Evolutionary conservation across 2,797 vertebrate species (phyloP), one percentile per base, ranked within the genome.

Genomic region (Sebastes wilsoni): DNA sequence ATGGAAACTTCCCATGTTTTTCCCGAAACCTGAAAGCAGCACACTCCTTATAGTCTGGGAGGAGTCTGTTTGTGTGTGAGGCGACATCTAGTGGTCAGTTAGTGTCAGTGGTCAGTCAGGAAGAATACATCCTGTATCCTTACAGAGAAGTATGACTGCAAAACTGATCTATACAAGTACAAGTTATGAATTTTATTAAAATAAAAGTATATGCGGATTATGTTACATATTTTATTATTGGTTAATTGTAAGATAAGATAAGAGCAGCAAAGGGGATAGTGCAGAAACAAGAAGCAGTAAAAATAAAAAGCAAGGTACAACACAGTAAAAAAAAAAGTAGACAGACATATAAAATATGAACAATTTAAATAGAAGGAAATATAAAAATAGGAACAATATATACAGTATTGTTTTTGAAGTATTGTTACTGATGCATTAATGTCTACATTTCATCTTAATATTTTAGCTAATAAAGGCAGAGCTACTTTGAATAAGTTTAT

Each of bases 81-180:
- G 76, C 86, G 91, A 80, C 91, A 77, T 56, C 88, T 54, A 66
- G 88, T 65, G 91, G 86, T 69, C 14, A 1, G 1, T 1, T 1
- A n/a, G 70, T 12, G 18, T 38, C 22, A 22, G 25, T 30, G 32
- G 10, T 36, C 7, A 20, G 18, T 36, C 34, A 27, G 18, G 14
- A 42, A 28, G 4, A 36, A 36, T 2, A 25, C 4, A n/a, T 10
- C 8, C 5, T 25, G 14, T 18, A 27, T 38, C 16, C 34, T 56
- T 2, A 20, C 4, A 59, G 65, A 75, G 9, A 3, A 8, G 8
- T 36, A 36, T 36, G 3, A 8, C 12, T 22, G 7, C 46, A 72
- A 70, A 54, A 60, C 3, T 30, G 1, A 14, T 6, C 18, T 61
- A 12, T 30, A 7, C 11, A 56, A 46, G 1, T 23, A 25, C 1